Evolutionary conservation across 2,888 invertebrate species (phyloP), one percentile per base, ranked within the genome.

Genomic region (Apotomis betuletana): DNA sequence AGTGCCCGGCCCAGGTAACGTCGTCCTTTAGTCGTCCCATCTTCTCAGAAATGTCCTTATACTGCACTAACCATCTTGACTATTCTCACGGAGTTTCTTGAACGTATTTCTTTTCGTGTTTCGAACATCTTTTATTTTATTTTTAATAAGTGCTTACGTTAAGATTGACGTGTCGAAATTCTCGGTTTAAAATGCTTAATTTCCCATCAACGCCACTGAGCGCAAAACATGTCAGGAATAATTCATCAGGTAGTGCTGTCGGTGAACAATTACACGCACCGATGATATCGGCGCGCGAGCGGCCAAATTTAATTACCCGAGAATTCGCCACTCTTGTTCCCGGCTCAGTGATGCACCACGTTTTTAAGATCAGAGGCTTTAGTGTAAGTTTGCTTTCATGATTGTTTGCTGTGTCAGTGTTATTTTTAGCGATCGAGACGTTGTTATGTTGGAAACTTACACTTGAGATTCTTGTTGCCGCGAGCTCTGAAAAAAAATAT

Each of bases 11-110:
- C 81, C 90, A 88, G 88, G 89, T 87, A 87, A 81, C 84, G 83
- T 81, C 79, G 78, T 85, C 88, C 90, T 90, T 88, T 85, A 87
- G 84, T 86, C 85, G 89, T 79, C 84, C 82, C 81, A 83, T 81
- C 85, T 92, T 92, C 93, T 85, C 81, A 91, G 92, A 92, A 92
- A 88, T 87, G 86, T 88, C 90, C 91, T 92, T 87, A 85, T 72
- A 58, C 59, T 63, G 63, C 58, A 70, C 61, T 52, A 57, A 49
- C 62, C 67, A 49, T 67, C 67, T 72, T 72, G 62, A 72, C 72
- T 72, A 72, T 72, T 72, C 67, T 68, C 63, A 68, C 57, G 67
- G 67, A 59, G 55, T 70, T 65, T 71, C 55, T 67, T 61, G 49
- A 54, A 58, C 57, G 61, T 67, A 61, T 54, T 61, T 62, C 55